Base-by-base conservation (phyloP, 2,888 invertebrate genomes). In the Trichogramma evanescens region DNA sequence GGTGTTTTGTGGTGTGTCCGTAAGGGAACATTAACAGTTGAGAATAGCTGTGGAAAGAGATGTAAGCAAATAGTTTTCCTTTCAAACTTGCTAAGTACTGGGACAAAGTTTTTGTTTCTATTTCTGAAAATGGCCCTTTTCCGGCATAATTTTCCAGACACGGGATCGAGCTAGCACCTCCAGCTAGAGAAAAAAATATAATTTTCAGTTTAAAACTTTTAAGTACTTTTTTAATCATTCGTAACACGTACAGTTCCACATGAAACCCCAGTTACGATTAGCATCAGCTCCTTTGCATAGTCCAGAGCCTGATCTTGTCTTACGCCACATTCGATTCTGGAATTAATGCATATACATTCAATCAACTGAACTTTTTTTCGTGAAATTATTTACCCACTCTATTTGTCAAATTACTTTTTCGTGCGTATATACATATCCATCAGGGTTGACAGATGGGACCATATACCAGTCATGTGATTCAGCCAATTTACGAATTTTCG, bases 361-460 rank as follows among this genome's bases (percentile, higher is more conserved):
- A 26, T 26, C 3, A 26, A 26, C 26, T 26, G 26, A 26, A 45
- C n/a, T 45, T 45, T 45, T 9, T 8, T 9, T 9, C 45, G 3
- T 45, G 2, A 45, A 45, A 45, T 45, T 9, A 45, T 9, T 45
- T 9, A 45, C 8, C 8, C n/a, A 3, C 45, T 45, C 26, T 26
- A 26, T 26, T 2, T 49, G 9, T 49, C 1, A 9, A 61, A 60
- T 67, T 71, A 83, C 85, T 10, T 72, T 75, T 4, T 82, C 81
- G 68, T 88, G 87, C 0, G 87, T 83, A 71, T 83, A 88, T 44
- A 83, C 85, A 69, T 84, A 89, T 3, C 91, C 91, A 79, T 92
- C 91, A 8, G 89, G 89, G 74, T 92, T 92, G 9, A 86, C 77
- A 26, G 87, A 79, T 0, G 91, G 91, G 61, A 91, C 82, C 55